These are phyloP conservation scores for Bostrychus sinensis DNA, from an alignment of 2,113 vertebrate genomes.

Conservation along the genomic window DNA sequence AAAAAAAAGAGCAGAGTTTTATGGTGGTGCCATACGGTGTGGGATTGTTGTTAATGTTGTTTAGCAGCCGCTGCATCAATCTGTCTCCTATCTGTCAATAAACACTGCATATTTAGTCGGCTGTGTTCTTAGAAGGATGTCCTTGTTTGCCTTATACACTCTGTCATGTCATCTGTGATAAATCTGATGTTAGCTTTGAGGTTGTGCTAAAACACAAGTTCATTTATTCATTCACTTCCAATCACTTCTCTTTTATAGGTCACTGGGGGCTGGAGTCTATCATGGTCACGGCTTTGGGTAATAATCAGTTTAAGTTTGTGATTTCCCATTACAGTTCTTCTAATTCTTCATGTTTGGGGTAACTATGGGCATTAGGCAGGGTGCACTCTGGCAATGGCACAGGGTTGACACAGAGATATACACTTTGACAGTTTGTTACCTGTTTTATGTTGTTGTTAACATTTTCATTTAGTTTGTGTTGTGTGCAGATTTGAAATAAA, in stretches of 20 bases:
- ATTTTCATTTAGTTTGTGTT: too few species aligned
- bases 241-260: background rate
- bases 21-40: background rate
- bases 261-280: background rate
- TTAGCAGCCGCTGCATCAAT: conserved; percentile 12
- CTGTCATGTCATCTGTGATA: background rate
- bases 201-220: background rate
- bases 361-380: too few species aligned
- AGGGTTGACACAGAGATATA: too few species aligned
- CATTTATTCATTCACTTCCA: background rate
- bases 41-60: conserved; percentile 10
- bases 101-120: conserved; percentile 2
- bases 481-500: too few species aligned
- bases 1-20: conserved; percentile 1
- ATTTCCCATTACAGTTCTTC: too few species aligned
- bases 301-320: too few species aligned
- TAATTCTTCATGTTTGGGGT: too few species aligned
- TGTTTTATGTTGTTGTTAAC: too few species aligned
- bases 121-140: background rate
- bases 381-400: too few species aligned
- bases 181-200: background rate
- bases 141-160: background rate
- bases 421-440: too few species aligned
- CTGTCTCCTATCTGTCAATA: conserved; percentile 33
- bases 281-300: too few species aligned